These are phyloP conservation scores for Sapayoa aenigma DNA, from an alignment of 2,113 vertebrate species.

Conservation along the genomic window DNA sequence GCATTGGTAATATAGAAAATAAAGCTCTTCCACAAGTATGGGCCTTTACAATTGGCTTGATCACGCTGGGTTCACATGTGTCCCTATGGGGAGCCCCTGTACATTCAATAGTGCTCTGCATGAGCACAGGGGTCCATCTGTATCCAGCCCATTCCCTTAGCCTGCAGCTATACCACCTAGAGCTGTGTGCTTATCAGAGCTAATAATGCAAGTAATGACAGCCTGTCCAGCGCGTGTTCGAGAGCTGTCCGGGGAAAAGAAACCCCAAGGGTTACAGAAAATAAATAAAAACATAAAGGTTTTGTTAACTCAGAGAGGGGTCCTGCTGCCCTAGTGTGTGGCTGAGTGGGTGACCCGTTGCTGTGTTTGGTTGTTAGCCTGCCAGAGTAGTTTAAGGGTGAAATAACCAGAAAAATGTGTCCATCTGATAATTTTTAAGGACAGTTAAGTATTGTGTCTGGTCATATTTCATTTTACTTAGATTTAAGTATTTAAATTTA, in stretches of 20 bases:
- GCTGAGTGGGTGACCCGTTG: not conserved
- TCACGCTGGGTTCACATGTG: not conserved
- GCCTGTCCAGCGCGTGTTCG: slow-evolving; percentile 38
- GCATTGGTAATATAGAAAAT: not conserved
- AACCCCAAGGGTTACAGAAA: slow-evolving; percentile 20
- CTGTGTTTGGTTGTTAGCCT: not conserved
- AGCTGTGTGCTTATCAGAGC: slow-evolving; percentile 46
- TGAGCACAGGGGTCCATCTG: slow-evolving; percentile 49
- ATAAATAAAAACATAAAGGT: not conserved
- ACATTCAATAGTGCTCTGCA: slow-evolving; percentile 34
- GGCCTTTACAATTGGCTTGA: not conserved
- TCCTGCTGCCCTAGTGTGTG: not conserved
- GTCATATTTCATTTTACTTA: not conserved
- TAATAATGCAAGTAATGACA: slow-evolving; percentile 51
- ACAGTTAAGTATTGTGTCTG: not conserved
- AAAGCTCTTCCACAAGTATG: not conserved
- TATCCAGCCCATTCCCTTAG: slow-evolving; percentile 14
- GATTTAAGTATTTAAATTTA: not conserved
- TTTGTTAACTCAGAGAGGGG: slow-evolving; percentile 45
- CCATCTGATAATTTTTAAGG: not conserved
- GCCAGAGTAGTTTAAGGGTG: not conserved
- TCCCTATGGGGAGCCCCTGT: slow-evolving; percentile 44
- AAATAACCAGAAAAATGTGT: not conserved
- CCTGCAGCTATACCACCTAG: slow-evolving; percentile 62
- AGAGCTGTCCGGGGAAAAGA: not conserved